phyloP scores from a whole-genome alignment of 1,140 invertebrate genomes.

The Philotrypesis tridentata region DNA sequence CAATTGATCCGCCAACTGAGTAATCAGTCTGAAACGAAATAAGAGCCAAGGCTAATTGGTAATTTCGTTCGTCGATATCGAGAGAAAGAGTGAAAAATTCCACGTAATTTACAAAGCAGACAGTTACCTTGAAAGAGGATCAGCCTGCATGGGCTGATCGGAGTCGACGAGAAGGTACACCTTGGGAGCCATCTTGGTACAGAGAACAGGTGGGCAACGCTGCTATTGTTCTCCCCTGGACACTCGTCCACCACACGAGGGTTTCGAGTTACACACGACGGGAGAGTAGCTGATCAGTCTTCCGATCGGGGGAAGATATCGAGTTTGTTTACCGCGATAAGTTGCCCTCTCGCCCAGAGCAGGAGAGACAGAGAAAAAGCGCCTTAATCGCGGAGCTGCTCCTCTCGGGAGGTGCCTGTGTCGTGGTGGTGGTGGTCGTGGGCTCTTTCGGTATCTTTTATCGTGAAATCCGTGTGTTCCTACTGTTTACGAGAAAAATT shows the following conservation, averaged over 20 bases:
- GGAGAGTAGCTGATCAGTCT: not conserved
- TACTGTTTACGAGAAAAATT: constrained; percentile 44
- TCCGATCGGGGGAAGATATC: constrained; percentile 17
- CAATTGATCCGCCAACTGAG: not conserved
- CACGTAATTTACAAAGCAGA: not conserved
- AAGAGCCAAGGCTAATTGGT: not conserved
- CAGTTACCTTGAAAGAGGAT: constrained; percentile 54
- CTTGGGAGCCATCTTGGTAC: constrained; percentile 41
- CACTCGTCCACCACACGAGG: constrained; percentile 58
- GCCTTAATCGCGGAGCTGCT: constrained; percentile 13
- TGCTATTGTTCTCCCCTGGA: not conserved
- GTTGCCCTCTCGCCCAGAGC: not conserved
- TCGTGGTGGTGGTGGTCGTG: too few relatives aligned
- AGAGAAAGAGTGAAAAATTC: not conserved
- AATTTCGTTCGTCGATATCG: too few relatives aligned
- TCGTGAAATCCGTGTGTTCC: constrained; percentile 19
- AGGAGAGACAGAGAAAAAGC: too few relatives aligned
- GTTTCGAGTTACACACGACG: constrained; percentile 60
- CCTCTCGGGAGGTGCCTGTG: not conserved
- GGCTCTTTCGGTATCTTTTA: too few relatives aligned
- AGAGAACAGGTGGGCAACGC: constrained; percentile 57
- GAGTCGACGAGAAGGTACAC: constrained; percentile 51
- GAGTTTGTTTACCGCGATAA: constrained; percentile 35
- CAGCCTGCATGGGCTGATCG: constrained; percentile 42
- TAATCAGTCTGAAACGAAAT: constrained; percentile 24